Percentiles rank a stretch among this genome's conserved stretches.
Evolutionary conservation across 2,797 vertebrate genomes (phyloP).

Genomic region (Labroides dimidiatus): DNA sequence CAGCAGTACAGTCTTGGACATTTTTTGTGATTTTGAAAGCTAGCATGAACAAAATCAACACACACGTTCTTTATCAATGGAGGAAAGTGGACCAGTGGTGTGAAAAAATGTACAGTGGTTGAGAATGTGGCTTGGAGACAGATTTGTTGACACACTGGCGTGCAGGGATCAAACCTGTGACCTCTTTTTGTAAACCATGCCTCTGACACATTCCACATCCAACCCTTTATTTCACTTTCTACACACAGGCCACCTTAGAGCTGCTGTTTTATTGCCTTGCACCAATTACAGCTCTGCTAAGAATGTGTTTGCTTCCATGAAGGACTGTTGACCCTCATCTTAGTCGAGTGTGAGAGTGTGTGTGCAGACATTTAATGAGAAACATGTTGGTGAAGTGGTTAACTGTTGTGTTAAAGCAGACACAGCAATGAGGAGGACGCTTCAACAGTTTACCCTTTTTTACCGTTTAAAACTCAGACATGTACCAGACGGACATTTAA

Average conservation of each 20-base stretch:
- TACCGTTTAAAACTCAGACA: conserved; percentile 3
- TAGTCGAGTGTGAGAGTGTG: conserved; percentile 30
- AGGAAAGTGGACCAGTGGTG: neutral
- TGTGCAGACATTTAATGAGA: conserved; percentile 48
- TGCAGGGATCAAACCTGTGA: conserved; percentile 38
- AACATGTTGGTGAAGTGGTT: conserved; percentile 47
- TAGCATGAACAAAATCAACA: too few relatives aligned
- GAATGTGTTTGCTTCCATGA: conserved; percentile 43
- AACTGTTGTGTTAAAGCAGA: conserved; percentile 41
- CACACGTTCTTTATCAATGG: too few relatives aligned
- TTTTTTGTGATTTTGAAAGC: too few relatives aligned
- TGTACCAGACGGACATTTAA: neutral
- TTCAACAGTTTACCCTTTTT: too few relatives aligned
- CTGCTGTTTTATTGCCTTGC: conserved; percentile 48
- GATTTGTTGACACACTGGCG: too few relatives aligned
- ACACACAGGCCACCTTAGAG: conserved; percentile 21
- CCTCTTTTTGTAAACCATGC: conserved; percentile 40
- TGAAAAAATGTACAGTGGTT: neutral
- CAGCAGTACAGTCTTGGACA: too few relatives aligned
- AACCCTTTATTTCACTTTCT: conserved; percentile 27
- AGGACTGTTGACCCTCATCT: conserved; percentile 32
- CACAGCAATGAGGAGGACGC: conserved; percentile 23
- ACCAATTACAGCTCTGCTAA: conserved; percentile 23
- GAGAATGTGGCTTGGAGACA: too few relatives aligned
- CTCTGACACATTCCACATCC: conserved; percentile 56